A percentile compares a stretch with the other conserved stretches of the same genome.
Evolutionary conservation across 2,113 vertebrate genomes (phyloP).

Genomic region (Anhinga anhinga): DNA sequence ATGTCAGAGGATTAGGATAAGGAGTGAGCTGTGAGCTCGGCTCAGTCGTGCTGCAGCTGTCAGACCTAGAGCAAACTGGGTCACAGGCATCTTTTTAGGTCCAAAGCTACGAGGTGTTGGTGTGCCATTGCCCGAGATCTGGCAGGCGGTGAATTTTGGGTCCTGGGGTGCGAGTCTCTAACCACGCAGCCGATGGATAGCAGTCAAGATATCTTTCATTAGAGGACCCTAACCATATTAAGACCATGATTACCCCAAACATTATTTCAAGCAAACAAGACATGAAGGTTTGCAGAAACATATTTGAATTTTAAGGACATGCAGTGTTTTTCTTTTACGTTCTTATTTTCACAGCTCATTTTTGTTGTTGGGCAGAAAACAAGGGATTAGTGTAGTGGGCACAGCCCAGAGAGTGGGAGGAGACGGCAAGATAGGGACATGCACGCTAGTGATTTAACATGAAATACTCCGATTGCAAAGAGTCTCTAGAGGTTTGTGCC

Average conservation of each 20-base stretch:
- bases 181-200: rapidly evolving
- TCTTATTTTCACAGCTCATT: not conserved
- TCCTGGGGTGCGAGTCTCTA: not conserved
- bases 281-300: rapidly evolving
- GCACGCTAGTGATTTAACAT: not conserved
- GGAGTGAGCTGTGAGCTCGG: not conserved
- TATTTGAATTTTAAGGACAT: not conserved
- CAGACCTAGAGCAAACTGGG: conserved; percentile 11
- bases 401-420: conserved; percentile 29
- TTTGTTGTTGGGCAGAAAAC: conserved; percentile 13
- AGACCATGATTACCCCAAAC: not conserved
- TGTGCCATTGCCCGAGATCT: not conserved
- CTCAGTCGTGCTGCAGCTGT: not conserved
- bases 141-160: not conserved
- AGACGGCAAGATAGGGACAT: not conserved
- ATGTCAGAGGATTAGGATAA: not conserved
- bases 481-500: conserved; percentile 11
- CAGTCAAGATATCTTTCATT: not conserved
- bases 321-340: not conserved
- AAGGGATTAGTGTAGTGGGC: not conserved
- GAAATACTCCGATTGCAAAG: not conserved
- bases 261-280: not conserved
- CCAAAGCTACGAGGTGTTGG: not conserved
- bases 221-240: not conserved
- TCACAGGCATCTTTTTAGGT: not conserved